Base-by-base conservation (phyloP, 2,113 vertebrate genomes). In the Terrapene triunguis region DNA sequence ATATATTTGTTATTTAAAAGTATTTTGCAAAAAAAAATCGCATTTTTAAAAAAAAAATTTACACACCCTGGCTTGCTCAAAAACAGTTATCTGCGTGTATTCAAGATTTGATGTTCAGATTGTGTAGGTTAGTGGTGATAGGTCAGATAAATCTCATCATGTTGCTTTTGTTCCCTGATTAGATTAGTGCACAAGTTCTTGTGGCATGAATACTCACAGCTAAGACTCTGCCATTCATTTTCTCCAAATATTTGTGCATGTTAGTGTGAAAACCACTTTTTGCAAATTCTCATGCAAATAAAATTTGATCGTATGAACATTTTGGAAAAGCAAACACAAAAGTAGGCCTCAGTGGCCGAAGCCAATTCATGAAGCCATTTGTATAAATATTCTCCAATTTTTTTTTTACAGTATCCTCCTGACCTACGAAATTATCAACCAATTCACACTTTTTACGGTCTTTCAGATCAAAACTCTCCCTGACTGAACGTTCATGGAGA, bases 201-300 rank as follows among this genome's bases (percentile, higher is more conserved):
- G 74, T 54, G 90, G 76, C 85, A 82, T 92, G 21, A 89, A 65
- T 53, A 76, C 54, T 76, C 72, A 82, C 50, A 85, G 50, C 38
- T 90, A 74, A 14, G 53, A n/a, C 50, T 69, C 81, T 89, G 42
- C 57, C 80, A 85, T 85, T 94, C 47, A 54, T 80, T 95, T 92
- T 87, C 48, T 76, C 89, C 48, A 85, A 91, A 87, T 95, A 85
- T 87, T 95, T 54, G 42, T 89, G 53, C 51, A 59, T 10, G 9
- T 0, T 1, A 32, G 44, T 88, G 53, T 83, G 80, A 92, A 91
- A 87, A 80, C 44, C 53, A 80, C 35, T n/a, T 89, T 89, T 82
- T 87, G 5, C 62, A 90, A 48, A 80, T 44, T 74, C 24, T 93
- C 47, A 80, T 89, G 80, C 59, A 94, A 92, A 38, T 76, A 54